Conservation (phyloP, 2,888 invertebrate species). For the Cataglyphis rosenhaueri region DNA sequence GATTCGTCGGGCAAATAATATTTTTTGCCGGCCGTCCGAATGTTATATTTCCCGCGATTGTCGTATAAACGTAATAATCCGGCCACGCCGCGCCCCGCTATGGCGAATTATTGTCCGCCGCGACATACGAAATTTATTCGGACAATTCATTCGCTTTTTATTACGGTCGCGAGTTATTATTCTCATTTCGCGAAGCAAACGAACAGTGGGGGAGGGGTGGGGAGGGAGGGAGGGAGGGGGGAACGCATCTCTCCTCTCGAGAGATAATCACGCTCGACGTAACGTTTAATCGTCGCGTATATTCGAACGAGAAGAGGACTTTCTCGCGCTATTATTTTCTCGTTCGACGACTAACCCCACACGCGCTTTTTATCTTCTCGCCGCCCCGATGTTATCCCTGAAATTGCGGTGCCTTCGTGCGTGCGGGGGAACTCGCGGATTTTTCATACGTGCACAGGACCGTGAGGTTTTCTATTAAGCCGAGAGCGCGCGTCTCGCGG, state of each 20-base stretch:
- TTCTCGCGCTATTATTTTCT: constrained; percentile 34
- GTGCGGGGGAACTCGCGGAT: background rate
- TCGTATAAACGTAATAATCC: constrained; percentile 39
- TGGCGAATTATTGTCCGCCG: constrained; percentile 27
- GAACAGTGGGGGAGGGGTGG: background rate
- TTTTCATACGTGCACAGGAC: constrained; percentile 2
- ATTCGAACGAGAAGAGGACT: constrained; percentile 13
- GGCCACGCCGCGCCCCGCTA: background rate
- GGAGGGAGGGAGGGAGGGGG: fast-evolving
- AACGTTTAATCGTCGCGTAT: constrained; percentile 39
- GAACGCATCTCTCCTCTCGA: background rate
- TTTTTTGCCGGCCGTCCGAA: constrained; percentile 7
- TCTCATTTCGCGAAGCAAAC: constrained; percentile 34
- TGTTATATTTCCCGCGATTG: constrained; percentile 11
- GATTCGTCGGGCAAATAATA: constrained; percentile 2
- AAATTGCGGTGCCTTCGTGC: background rate
- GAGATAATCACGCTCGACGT: constrained; percentile 1
- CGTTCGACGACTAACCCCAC: background rate
- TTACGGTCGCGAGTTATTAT: constrained; percentile 34
- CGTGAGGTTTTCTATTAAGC: constrained; percentile 43
- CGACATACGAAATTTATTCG: constrained; percentile 31
- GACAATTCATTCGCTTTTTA: constrained; percentile 37
- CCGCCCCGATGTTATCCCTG: background rate
- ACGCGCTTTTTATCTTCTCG: background rate
- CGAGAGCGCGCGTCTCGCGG: constrained; percentile 31